Base-by-base conservation (phyloP, 2,888 invertebrate genomes). In the Dicroscelio sp. region DNA sequence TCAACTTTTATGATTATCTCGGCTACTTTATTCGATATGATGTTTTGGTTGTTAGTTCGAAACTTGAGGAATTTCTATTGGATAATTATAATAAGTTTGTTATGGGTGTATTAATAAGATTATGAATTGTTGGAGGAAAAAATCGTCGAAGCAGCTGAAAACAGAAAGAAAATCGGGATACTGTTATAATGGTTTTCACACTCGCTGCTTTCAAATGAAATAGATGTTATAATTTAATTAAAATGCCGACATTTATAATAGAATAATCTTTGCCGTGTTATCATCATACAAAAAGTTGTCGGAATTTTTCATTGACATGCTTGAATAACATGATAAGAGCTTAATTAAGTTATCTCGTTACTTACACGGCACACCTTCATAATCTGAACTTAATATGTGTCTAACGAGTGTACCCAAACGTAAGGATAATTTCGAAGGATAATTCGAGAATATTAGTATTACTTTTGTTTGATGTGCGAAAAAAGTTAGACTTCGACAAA, bases 241-340 rank as follows among this genome's bases (percentile, higher is more conserved):
- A 55, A 73, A 20, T 12, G 27, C 55, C 31, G 31, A n/a, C 23
- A 73, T 52, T n/a, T 31, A 31, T 73, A 6, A 52, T n/a, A 17
- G n/a, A 12, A 10, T 52, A 30, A 48, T 31, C 12, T 20, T 52
- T 52, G 30, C 1, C 27, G 31, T 17, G 35, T 12, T 38, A 38
- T 58, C 38, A 76, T 38, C n/a, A 5, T 38, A 33, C n/a, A n/a
- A 75, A 75, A 55, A 52, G 23, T 65, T 31, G n/a, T 31, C 27
- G 79, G 79, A 79, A 79, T 79, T 79, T 79, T 65, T 65, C 65
- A 65, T 79, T 79, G 52, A 65, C 48, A 65, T 79, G 23, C 52
- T 79, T 48, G 63, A 79, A 79, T 65, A 79, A 65, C 65, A 79
- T 30, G 52, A 65, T 79, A 79, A 79, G 65, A 79, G 79, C 65